These are phyloP conservation scores for Yoshiicerus persimilis DNA, from an alignment of 1,140 invertebrate genomes.

Conservation along the genomic window DNA sequence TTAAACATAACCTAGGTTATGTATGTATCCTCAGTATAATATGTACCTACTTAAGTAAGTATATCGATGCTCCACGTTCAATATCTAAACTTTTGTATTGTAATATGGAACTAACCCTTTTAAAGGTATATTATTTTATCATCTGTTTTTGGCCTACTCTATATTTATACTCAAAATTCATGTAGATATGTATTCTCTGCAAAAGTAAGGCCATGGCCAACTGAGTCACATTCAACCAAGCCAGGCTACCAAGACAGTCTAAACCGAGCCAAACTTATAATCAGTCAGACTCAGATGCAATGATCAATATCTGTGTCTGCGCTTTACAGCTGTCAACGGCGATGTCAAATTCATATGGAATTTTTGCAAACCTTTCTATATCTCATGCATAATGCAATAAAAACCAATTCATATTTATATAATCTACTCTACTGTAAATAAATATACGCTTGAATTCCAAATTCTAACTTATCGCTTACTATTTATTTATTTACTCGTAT, in stretches of 20 bases:
- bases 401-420: not conserved
- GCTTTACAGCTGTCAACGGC: not conserved
- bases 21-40: not conserved
- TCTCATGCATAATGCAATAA: not conserved
- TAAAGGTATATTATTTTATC: not conserved
- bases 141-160: not conserved
- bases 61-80: not conserved
- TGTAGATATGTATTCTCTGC: not conserved
- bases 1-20: not conserved
- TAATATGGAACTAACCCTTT: too few relatives aligned
- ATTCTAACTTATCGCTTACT: too few relatives aligned
- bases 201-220: not conserved
- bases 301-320: slow-evolving; percentile 4
- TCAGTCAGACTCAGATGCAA: not conserved
- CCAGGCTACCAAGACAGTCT: not conserved
- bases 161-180: not conserved
- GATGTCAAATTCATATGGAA: not conserved
- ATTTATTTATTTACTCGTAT: too few relatives aligned
- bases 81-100: not conserved
- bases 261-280: not conserved
- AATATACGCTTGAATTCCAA: too few relatives aligned
- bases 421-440: too few relatives aligned
- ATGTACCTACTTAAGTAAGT: too few relatives aligned
- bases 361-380: not conserved
- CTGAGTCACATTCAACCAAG: not conserved